Percentiles rank a stretch among this genome's conserved stretches.
These are phyloP conservation scores for Cygnus atratus DNA, from an alignment of 2,113 vertebrate genomes.

Conservation along the genomic window DNA sequence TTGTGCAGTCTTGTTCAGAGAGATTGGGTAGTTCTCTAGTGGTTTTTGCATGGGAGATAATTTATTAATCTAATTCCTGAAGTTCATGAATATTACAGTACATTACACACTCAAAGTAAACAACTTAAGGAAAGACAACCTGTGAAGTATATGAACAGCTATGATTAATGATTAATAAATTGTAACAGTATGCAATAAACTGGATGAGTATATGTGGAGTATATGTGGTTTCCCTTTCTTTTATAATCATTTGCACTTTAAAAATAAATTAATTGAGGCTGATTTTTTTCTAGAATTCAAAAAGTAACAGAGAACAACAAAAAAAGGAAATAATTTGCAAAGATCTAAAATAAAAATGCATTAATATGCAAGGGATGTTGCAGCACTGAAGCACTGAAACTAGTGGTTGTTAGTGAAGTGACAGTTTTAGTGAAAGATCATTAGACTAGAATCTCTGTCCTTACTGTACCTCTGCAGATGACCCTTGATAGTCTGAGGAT, in stretches of 20 bases:
- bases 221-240: too few relatives aligned
- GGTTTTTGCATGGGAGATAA: neutral
- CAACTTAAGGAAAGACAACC: neutral
- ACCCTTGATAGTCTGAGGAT: slow-evolving; percentile 90
- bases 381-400: slow-evolving; percentile 43
- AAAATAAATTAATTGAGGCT: neutral
- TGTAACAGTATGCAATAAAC: too few relatives aligned
- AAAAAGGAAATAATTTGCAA: neutral
- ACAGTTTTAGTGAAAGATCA: slow-evolving; percentile 56
- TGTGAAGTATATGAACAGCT: neutral
- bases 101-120: neutral
- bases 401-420: slow-evolving; percentile 70
- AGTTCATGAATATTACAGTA: neutral
- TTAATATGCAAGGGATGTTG: slow-evolving; percentile 17
- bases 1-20: neutral
- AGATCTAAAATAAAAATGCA: slow-evolving; percentile 23
- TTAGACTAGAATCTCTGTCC: slow-evolving; percentile 69
- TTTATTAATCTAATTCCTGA: neutral
- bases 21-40: neutral
- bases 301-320: neutral
- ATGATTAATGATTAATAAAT: too few relatives aligned
- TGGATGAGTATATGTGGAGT: too few relatives aligned
- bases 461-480: slow-evolving; percentile 97
- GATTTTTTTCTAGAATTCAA: neutral
- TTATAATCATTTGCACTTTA: neutral